phyloP scores from a whole-genome alignment of 2,113 vertebrate genomes.

The Poicephalus gulielmi region DNA sequence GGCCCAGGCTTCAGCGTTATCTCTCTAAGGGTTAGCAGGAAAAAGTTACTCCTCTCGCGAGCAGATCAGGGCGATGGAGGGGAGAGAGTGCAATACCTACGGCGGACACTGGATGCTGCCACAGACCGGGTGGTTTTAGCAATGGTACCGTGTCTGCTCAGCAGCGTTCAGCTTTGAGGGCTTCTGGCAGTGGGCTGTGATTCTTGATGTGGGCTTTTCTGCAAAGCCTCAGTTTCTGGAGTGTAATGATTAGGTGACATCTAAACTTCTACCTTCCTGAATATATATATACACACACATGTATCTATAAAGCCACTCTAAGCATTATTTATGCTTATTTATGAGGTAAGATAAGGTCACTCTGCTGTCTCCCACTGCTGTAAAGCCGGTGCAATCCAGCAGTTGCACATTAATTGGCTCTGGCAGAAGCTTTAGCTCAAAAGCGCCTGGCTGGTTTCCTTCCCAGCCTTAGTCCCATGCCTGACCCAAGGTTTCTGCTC shows the following conservation, averaged over 20 bases:
- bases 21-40: not conserved
- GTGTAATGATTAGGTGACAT: not conserved
- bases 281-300: not conserved
- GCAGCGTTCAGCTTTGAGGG: rapidly evolving
- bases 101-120: constrained; percentile 37
- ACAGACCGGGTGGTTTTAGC: not conserved
- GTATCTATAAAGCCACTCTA: not conserved
- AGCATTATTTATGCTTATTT: not conserved
- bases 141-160: rapidly evolving
- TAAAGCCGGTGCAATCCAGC: not conserved
- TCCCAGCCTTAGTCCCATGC: not conserved
- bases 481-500: not conserved
- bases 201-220: no score
- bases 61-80: rapidly evolving
- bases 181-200: not conserved
- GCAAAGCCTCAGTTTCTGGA: not conserved
- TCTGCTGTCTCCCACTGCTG: not conserved
- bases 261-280: not conserved
- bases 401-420: not conserved
- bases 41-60: not conserved
- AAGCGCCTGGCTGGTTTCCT: not conserved
- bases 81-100: not conserved
- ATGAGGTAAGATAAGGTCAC: not conserved
- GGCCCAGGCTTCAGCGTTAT: not conserved
- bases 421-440: constrained; percentile 2